Percentiles rank a stretch among this genome's conserved stretches.
phyloP scores from a whole-genome alignment of 2,797 vertebrate genomes.

The Rhinella marina region DNA sequence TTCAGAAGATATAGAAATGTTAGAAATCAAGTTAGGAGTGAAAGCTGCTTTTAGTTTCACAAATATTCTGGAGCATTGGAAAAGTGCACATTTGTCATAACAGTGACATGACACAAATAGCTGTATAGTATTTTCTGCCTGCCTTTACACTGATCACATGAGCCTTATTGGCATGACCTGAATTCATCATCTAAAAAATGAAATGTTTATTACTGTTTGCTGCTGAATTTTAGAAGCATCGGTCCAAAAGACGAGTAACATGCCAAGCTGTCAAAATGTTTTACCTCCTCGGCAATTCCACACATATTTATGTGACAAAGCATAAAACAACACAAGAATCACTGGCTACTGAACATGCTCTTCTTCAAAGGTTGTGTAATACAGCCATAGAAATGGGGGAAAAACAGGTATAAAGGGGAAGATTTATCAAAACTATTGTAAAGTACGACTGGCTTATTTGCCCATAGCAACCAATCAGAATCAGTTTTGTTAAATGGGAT shows the following conservation, averaged over 20 bases:
- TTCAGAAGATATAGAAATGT: too few relatives aligned
- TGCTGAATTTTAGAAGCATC: conserved; percentile 5
- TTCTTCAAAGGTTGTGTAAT: conserved; percentile 9
- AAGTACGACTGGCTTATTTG: too few relatives aligned
- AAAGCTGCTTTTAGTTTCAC: too few relatives aligned
- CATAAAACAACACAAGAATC: conserved; percentile 39
- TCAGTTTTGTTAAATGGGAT: too few relatives aligned
- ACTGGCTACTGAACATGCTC: conserved; percentile 10
- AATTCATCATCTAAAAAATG: conserved; percentile 13
- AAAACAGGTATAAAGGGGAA: background rate
- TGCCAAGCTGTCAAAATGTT: conserved; percentile 29
- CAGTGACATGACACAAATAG: background rate
- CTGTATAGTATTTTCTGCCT: background rate
- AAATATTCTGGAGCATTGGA: background rate
- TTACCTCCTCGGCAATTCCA: conserved; percentile 31
- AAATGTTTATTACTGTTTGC: conserved; percentile 44
- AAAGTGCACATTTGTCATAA: conserved; percentile 9
- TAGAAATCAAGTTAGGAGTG: too few relatives aligned
- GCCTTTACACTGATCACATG: background rate
- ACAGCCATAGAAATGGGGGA: background rate
- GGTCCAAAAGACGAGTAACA: conserved; percentile 1
- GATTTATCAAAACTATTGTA: too few relatives aligned
- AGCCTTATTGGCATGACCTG: conserved; percentile 18
- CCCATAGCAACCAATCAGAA: too few relatives aligned
- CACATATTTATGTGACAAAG: conserved; percentile 41